phyloP scores from a whole-genome alignment of 1,140 invertebrate species.

The Hyphantria cunea region DNA sequence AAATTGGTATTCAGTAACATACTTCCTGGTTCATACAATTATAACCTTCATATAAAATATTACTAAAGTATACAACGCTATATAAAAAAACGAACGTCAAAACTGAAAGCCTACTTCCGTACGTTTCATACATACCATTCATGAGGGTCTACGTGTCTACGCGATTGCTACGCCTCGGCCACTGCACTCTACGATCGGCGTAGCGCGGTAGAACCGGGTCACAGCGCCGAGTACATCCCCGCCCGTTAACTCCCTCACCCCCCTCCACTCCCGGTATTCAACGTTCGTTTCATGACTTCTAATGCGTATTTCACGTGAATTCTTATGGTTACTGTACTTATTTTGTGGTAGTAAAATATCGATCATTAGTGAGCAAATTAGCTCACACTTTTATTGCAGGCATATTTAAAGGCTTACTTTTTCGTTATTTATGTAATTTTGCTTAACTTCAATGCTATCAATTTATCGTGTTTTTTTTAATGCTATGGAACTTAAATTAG shows the following conservation, averaged over 20 bases:
- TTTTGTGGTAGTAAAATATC: conserved; percentile 16
- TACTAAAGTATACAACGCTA: too few species aligned
- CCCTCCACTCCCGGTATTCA: not conserved
- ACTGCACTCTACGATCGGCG: conserved; percentile 64
- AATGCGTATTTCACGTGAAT: conserved; percentile 27
- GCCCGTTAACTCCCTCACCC: conserved; percentile 1
- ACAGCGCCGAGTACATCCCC: conserved; percentile 47
- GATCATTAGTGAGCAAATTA: conserved; percentile 13
- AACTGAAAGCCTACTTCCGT: conserved; percentile 4
- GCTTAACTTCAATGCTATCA: not conserved
- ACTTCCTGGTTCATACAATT: too few species aligned
- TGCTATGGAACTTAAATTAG: too few species aligned
- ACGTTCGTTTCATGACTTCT: conserved; percentile 12
- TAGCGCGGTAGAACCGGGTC: conserved; percentile 62
- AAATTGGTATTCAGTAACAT: too few species aligned
- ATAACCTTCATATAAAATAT: too few species aligned
- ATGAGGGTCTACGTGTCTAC: conserved; percentile 51
- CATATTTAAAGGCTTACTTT: conserved; percentile 4
- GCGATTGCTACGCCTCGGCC: conserved; percentile 52
- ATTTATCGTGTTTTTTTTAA: too few species aligned
- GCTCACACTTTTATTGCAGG: conserved; percentile 1
- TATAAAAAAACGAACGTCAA: not conserved
- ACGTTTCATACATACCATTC: conserved; percentile 21
- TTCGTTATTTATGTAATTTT: conserved; percentile 1
- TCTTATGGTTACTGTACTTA: conserved; percentile 22